Evolutionary conservation across 1,140 invertebrate species (phyloP), one percentile per base, ranked within the genome.

Genomic region (Drosophila ironensis): DNA sequence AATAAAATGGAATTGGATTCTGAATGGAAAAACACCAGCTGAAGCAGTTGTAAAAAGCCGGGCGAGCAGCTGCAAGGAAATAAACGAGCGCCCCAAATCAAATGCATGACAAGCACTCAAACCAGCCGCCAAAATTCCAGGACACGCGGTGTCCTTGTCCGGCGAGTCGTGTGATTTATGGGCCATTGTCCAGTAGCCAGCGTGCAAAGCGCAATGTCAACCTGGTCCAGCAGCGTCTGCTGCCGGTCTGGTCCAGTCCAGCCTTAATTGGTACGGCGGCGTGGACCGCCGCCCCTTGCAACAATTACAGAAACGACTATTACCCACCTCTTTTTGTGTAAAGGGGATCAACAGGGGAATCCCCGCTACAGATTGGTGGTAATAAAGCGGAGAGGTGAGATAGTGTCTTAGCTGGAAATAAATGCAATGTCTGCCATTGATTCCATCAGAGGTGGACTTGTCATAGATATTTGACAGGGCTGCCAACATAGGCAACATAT

Each of bases 251-350:
- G 63, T n/a, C n/a, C n/a, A n/a, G n/a, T n/a, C 44, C 52, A 40
- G 52, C 52, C 54, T 78, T 84, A 84, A 84, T 82, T 82, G 73
- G 40, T 70, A 52, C 40, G 47, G 56, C 67, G 57, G 56, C 53
- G 56, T 20, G 20, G n/a, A n/a, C n/a, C 45, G 33, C 20, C 41
- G 28, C 27, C 37, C 9, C 33, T 14, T 6, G 9, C 28, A 19
- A n/a, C 37, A 22, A 42, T 44, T 45, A 51, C 42, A 24, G 17
- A 53, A 28, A 44, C 56, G 37, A 68, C 68, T 35, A 64, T 60
- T 64, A 61, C 56, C 59, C 54, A 72, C 50, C 56, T 28, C 40
- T 16, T 14, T 16, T 40, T 22, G n/a, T 17, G 6, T 22, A 52
- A 27, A 20, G 19, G 42, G 12, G 25, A 19, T 38, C 51, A 52